Conservation (phyloP, 2,888 invertebrate species). For the Agonopterix subpropinquella region DNA sequence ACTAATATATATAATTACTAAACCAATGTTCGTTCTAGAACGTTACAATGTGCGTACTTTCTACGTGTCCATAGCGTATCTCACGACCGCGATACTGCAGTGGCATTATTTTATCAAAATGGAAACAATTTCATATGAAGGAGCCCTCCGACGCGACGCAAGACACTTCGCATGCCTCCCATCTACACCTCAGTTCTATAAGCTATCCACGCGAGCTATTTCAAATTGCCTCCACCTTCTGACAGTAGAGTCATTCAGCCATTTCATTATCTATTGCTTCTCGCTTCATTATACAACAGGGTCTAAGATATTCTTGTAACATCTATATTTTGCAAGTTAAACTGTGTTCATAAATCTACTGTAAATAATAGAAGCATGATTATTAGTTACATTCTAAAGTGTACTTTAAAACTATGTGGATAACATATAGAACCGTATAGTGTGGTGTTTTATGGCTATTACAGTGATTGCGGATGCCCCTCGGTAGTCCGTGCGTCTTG, state of each 20-base stretch:
- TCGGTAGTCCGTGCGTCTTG: constrained; percentile 32
- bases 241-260: background rate
- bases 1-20: too few species aligned
- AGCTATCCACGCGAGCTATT: constrained; percentile 2
- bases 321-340: background rate
- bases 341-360: background rate
- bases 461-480: constrained; percentile 32
- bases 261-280: background rate
- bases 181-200: constrained; percentile 4
- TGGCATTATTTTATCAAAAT: constrained; percentile 58
- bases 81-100: constrained; percentile 1
- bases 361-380: background rate
- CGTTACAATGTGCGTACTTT: constrained; percentile 12
- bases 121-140: constrained; percentile 32
- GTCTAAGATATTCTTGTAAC: background rate
- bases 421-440: constrained; percentile 27
- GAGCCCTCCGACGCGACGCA: background rate
- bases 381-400: background rate
- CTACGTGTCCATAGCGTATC: too few species aligned
- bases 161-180: background rate
- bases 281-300: background rate
- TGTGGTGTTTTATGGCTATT: constrained; percentile 25
- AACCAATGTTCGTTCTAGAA: constrained; percentile 35
- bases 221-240: constrained; percentile 7
- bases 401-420: constrained; percentile 9